Evolutionary conservation across 2,888 invertebrate genomes (phyloP).

Genomic region (Plebejus melissa): DNA sequence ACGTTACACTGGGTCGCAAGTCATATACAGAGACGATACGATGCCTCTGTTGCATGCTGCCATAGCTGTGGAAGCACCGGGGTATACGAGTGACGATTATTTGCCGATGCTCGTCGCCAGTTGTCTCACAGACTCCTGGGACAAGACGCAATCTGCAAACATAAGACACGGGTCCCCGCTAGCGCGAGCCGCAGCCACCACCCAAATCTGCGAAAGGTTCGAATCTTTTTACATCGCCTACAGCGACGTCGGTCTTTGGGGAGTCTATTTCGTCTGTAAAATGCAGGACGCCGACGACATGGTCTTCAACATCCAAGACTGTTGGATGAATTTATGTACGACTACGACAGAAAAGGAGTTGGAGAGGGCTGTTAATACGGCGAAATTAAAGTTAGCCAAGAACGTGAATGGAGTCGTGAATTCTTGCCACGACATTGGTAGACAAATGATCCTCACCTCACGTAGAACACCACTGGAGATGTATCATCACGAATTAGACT

Average conservation of each 20-base stretch:
- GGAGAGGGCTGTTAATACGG: slow-evolving; percentile 50
- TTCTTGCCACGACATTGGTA: slow-evolving; percentile 57
- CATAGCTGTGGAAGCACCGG: slow-evolving; percentile 68
- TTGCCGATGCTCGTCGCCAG: slow-evolving; percentile 53
- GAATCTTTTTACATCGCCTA: slow-evolving; percentile 67
- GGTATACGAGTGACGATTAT: slow-evolving; percentile 53
- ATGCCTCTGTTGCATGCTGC: slow-evolving; percentile 63
- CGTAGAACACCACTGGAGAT: slow-evolving; percentile 42
- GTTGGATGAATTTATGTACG: slow-evolving; percentile 61
- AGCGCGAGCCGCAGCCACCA: slow-evolving; percentile 49
- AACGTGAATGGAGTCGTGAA: slow-evolving; percentile 46
- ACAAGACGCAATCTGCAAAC: slow-evolving; percentile 50
- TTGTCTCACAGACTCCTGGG: slow-evolving; percentile 62
- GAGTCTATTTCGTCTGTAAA: slow-evolving; percentile 61
- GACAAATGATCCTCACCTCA: slow-evolving; percentile 51
- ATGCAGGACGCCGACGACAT: slow-evolving; percentile 56
- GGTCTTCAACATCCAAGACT: slow-evolving; percentile 52
- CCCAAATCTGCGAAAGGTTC: slow-evolving; percentile 55
- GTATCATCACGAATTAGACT: slow-evolving; percentile 31
- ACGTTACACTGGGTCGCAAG: slow-evolving; percentile 47
- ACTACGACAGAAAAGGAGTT: slow-evolving; percentile 48
- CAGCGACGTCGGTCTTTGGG: slow-evolving; percentile 67
- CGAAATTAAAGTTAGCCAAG: slow-evolving; percentile 50
- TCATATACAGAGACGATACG: slow-evolving; percentile 59
- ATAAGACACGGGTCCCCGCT: slow-evolving; percentile 48